Evolutionary conservation across 2,797 vertebrate genomes (phyloP), one percentile per base, ranked within the genome.

Genomic region (Tiaroga cobitis): DNA sequence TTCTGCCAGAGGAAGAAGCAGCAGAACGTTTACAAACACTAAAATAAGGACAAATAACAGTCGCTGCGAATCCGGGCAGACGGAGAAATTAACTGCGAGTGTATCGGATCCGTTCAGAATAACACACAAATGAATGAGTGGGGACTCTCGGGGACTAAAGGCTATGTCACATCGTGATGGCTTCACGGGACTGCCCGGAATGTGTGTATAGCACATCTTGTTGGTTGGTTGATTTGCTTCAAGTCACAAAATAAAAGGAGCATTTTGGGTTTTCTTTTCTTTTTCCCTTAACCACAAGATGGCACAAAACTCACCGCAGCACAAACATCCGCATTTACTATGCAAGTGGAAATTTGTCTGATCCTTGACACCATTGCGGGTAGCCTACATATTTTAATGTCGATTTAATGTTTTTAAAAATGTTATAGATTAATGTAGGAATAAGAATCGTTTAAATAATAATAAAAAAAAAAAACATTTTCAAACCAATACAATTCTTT

Each of bases 181-280:
- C 54, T 56, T 24, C 24, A 61, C 59, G n/a, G 59, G 5, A 61
- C 4, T 59, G 56, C 56, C 56, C 9, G 3, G 1, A 24, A 11
- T 61, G 10, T 61, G n/a, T 26, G 59, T 61, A 1, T 46, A 16
- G 11, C 5, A 46, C 37, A 59, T 83, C 18, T 61, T 59, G 80
- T 37, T 37, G 37, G 37, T 82, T 83, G 81, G 37, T 75, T 54
- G 7, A 4, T 16, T 49, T 49, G 46, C 15, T 49, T 26, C 5
- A 61, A 63, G 61, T 16, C 61, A 63, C 13, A 16, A 63, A 63
- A 63, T 29, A 85, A 85, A 80, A 80, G 24, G 32, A 5, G 34
- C 37, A 8, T 11, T 56, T 56, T 24, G 46, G 46, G 32, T 78
- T 61, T 29, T 61, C 7, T 4, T 78, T 39, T 39, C 2, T 7